phyloP scores from a whole-genome alignment of 2,797 vertebrate genomes.

The Lepus oiostolus region DNA sequence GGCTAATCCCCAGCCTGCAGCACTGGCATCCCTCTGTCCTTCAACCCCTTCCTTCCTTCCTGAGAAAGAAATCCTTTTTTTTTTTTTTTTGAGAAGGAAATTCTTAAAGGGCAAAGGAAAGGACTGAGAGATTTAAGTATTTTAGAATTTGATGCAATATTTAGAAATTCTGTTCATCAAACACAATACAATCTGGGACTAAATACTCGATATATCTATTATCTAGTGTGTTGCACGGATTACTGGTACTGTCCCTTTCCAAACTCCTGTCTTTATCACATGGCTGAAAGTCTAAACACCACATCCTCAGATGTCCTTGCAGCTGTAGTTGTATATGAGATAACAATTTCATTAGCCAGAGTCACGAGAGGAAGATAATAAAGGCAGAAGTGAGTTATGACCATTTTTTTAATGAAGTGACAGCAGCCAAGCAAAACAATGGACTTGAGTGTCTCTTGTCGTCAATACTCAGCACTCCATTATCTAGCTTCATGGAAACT shows the following conservation, averaged over 20 bases:
- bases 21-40: too few relatives aligned
- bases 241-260: background rate
- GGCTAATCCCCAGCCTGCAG: too few relatives aligned
- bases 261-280: background rate
- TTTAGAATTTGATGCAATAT: background rate
- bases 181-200: background rate
- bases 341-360: conserved; percentile 25
- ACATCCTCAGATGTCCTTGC: background rate
- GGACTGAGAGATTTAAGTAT: background rate
- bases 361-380: background rate
- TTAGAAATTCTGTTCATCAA: background rate
- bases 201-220: background rate
- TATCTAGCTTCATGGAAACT: background rate
- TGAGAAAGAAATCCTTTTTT: too few relatives aligned
- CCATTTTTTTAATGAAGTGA: background rate
- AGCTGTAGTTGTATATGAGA: background rate
- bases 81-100: too few relatives aligned
- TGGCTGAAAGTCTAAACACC: background rate
- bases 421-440: background rate
- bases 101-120: background rate
- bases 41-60: too few relatives aligned
- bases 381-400: background rate
- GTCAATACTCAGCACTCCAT: background rate
- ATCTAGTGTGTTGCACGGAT: background rate
- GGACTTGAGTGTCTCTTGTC: background rate